Base-by-base conservation (phyloP, 2,888 invertebrate species). In the Polymixis flavicincta region DNA sequence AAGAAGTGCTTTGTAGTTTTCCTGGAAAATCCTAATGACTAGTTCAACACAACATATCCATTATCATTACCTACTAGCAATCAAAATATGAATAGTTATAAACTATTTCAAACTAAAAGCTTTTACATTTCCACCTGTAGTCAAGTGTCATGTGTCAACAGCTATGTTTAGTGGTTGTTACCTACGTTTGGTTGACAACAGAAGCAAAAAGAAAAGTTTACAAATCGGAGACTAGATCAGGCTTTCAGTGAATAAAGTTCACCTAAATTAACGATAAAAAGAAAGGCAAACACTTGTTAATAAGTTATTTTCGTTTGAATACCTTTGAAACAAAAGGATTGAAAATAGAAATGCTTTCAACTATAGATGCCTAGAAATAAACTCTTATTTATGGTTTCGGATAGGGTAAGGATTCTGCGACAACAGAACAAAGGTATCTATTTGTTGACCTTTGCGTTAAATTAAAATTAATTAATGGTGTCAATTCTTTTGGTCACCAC, bases 401-500 rank as follows among this genome's bases (percentile, higher is more conserved):
- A 54, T 9, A 28, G n/a, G n/a, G 19, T 55, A 13, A 28, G 32
- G 52, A 76, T 71, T 76, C 22, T 13, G 37, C 17, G 32, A 64
- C 42, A 32, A 52, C 22, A 52, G 11, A 55, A 76, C 63, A 71
- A 77, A 59, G 45, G 28, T 50, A 55, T 22, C n/a, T 60, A 42
- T 77, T 61, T 61, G 50, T 61, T 61, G 37, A 55, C 50, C 50
- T 66, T 72, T 55, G 2, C 25, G 19, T 50, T 66, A 55, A 61
- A 61, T n/a, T n/a, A 66, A 17, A 19, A 78, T 66, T 73, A 25
- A 78, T 66, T 66, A 61, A 54, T 52, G 14, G 7, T 25, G 22
- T 13, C 42, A 13, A 45, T 45, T 45, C 42, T 45, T 45, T 45
- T 45, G 11, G 11, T 45, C 42, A 11, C 11, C 42, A 45, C 42